Evolutionary conservation across 2,113 vertebrate genomes (phyloP), one percentile per base, ranked within the genome.

Genomic region (Thalassoma bifasciatum): DNA sequence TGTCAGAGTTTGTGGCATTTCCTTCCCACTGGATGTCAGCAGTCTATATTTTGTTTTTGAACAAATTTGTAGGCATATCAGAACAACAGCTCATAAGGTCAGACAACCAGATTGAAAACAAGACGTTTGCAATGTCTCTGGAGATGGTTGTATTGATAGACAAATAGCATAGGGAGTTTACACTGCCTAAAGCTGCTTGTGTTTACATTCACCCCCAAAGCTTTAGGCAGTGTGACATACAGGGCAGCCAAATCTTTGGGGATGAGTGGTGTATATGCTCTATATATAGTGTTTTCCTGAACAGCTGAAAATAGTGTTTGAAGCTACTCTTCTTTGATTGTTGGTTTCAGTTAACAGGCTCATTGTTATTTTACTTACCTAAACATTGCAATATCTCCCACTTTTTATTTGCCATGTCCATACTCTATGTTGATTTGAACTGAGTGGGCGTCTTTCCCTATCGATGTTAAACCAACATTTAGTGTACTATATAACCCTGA

Each of bases 41-140:
- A 21, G 74, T 50, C 52, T 72, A 16, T 57, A 62, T 75, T 73
- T 73, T 59, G 11, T 68, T 19, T 72, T 75, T 77, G 37, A 74
- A n/a, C 9, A 58, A 26, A 77, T 68, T 63, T 72, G n/a, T 44
- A 44, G 21, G 19, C n/a, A 47, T 75, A 34, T 56, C 23, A 74
- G 26, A 59, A 59, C 16, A 59, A 49, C 40, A 37, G 19, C 23
- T 2, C 30, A 8, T 19, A 46, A 50, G 44, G 24, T 63, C 11
- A 57, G 24, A 67, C 3, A 53, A 54, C 26, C 24, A 54, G 30
- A 58, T 9, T 50, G 24, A 67, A 66, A 59, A 58, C 17, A 58
- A 44, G 8, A 47, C 1, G 40, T 51, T 64, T 72, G 12, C n/a
- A 61, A 72, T 71, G 68, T 53, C n/a, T 66, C 51, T 60, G 30